These are phyloP conservation scores for Rhinolophus sinicus DNA, from an alignment of 2,113 vertebrate species.

Conservation along the genomic window DNA sequence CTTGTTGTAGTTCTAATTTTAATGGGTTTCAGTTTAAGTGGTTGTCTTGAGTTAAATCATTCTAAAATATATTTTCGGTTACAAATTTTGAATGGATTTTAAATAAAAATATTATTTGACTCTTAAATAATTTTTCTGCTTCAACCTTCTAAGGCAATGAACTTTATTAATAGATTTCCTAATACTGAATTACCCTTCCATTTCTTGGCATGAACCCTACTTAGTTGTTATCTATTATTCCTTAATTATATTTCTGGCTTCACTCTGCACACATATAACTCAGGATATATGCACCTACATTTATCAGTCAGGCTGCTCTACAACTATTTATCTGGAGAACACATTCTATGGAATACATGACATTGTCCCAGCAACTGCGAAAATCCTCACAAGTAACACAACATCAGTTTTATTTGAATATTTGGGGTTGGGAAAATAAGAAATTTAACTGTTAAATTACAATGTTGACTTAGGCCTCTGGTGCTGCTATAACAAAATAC, in stretches of 20 bases:
- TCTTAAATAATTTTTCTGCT: neutral
- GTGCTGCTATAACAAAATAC: neutral
- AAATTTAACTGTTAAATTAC: neutral
- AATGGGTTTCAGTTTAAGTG: neutral
- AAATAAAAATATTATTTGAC: neutral
- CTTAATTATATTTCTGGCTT: neutral
- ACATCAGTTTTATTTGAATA: neutral
- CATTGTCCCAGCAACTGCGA: neutral
- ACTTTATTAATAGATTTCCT: neutral
- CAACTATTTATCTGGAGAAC: neutral
- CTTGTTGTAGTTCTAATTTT: neutral
- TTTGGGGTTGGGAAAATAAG: neutral
- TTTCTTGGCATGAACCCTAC: neutral
- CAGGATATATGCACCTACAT: neutral
- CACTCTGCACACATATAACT: neutral
- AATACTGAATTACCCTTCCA: neutral
- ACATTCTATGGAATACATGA: neutral
- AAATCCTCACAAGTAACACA: neutral
- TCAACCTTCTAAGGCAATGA: neutral
- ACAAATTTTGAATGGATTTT: neutral
- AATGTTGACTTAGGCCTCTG: neutral
- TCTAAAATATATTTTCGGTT: neutral
- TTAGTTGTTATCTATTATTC: neutral
- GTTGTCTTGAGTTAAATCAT: neutral
- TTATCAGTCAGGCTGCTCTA: neutral